Conservation (phyloP, 2,797 vertebrate genomes). For the Gymnocypris eckloni region DNA sequence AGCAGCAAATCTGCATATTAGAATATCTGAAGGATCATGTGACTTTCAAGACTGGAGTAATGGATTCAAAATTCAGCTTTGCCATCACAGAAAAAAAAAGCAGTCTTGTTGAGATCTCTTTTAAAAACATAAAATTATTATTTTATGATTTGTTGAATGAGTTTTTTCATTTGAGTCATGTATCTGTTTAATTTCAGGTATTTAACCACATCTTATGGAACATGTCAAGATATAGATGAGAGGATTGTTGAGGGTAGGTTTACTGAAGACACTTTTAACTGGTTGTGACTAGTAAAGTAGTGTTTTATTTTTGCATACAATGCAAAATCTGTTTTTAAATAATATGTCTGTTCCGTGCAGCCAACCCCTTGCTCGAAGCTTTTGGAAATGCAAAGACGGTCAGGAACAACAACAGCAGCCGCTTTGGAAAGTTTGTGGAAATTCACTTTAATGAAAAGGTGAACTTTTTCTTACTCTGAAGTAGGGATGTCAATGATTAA, state of each 20-base stretch:
- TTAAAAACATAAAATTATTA: neutral
- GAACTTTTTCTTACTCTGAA: slow-evolving; percentile 26
- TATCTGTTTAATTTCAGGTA: slow-evolving; percentile 79
- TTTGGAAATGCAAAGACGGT: slow-evolving; percentile 99
- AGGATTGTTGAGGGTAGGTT: slow-evolving; percentile 97
- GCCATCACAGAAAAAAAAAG: neutral
- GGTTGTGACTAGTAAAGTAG: neutral
- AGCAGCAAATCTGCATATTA: neutral
- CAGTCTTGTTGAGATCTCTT: neutral
- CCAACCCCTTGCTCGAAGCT: slow-evolving; percentile 95
- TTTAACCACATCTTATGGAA: slow-evolving; percentile 95
- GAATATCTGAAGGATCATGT: neutral
- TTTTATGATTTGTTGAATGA: neutral
- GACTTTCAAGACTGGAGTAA: neutral
- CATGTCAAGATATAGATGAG: slow-evolving; percentile 97
- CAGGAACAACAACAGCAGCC: slow-evolving; percentile 98
- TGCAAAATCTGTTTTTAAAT: neutral
- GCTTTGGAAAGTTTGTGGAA: slow-evolving; percentile 99
- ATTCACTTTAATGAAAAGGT: slow-evolving; percentile 99
- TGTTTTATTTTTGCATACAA: neutral
- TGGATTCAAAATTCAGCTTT: neutral
- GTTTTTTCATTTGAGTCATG: neutral
- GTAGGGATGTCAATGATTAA: neutral
- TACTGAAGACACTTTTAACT: neutral
- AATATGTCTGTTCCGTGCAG: slow-evolving; percentile 70